Evolutionary conservation across 2,113 vertebrate species (phyloP).

Genomic region (Rhabdornis inornatus): DNA sequence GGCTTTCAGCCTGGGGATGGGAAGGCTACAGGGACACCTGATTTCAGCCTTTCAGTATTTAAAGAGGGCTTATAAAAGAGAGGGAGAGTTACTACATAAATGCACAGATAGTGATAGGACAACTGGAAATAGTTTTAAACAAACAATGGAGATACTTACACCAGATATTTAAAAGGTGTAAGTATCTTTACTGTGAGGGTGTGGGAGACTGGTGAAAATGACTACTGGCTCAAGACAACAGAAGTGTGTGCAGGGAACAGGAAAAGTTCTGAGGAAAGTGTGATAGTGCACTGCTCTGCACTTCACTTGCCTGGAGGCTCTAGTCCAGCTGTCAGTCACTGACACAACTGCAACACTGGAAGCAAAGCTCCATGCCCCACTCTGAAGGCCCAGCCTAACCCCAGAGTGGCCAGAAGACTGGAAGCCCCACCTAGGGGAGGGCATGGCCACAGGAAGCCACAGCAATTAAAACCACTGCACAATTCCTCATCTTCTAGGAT

Average conservation of each 20-base stretch:
- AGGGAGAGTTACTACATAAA: neutral
- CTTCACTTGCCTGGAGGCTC: neutral
- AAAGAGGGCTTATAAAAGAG: neutral
- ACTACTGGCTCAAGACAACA: neutral
- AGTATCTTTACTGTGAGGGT: neutral
- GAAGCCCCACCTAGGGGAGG: neutral
- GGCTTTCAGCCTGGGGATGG: neutral
- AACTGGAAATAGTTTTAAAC: neutral
- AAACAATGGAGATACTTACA: neutral
- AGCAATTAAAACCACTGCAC: neutral
- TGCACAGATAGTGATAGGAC: neutral
- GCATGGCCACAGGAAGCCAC: rapidly evolving
- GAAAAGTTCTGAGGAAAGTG: neutral
- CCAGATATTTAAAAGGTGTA: neutral
- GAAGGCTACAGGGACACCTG: neutral
- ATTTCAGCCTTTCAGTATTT: neutral
- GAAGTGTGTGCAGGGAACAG: neutral
- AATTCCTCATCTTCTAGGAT: neutral
- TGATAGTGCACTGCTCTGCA: neutral
- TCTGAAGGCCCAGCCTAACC: neutral
- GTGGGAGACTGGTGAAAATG: neutral
- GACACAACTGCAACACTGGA: neutral
- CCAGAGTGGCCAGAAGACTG: neutral
- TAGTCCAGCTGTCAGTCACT: neutral
- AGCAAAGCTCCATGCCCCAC: rapidly evolving